Base-by-base conservation (phyloP, 37 sponge, comb jelly and placozoan species). In the Oscarella lobularis region DNA sequence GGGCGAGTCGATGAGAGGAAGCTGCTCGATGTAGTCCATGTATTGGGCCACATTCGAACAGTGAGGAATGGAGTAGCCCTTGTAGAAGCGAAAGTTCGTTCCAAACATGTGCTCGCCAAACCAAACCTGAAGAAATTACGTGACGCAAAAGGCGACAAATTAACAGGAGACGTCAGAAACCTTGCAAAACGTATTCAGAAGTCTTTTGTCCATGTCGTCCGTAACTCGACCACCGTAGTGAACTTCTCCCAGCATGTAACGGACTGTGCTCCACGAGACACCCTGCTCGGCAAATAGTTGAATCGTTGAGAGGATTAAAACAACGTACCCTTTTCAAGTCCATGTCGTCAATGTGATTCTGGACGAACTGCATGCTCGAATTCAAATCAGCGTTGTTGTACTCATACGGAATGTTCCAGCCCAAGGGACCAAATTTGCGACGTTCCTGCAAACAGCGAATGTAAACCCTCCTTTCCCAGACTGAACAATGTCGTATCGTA, bases 331-430 rank as follows among this genome's bases (percentile, higher is more conserved):
- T 95, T 81, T 91, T 95, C 14, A 74, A 75, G 81, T 98, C 99
- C 75, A 98, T 82, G 75, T 90, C 99, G 83, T 98, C 99, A 40
- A 98, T 80, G 76, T 98, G 99, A 80, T 98, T 98, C 79, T 94
- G 94, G 0, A 98, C 71, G 67, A 98, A 98, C 88, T 98, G 99
- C 27, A 98, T 83, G 65, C 90, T 94, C 32, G 99, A 91, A 66
- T 85, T 87, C 76, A 98, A 83, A 78, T 98, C 99, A 0, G 95
- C 89, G 73, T 98, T 90, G 85, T 98, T 98, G 77, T 91, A 98
- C 83, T 98, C 99, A 74, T 98, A 98, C 3, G 99, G 99, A 31
- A 98, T 98, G 48, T 98, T 98, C 99, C 99, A 98, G 35, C 99
- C 99, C 27, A 98, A 85, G 0, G 99, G 95, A 0, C 99, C 99